Conservation (phyloP, 2,888 invertebrate genomes). For the Epinotia nisella region DNA sequence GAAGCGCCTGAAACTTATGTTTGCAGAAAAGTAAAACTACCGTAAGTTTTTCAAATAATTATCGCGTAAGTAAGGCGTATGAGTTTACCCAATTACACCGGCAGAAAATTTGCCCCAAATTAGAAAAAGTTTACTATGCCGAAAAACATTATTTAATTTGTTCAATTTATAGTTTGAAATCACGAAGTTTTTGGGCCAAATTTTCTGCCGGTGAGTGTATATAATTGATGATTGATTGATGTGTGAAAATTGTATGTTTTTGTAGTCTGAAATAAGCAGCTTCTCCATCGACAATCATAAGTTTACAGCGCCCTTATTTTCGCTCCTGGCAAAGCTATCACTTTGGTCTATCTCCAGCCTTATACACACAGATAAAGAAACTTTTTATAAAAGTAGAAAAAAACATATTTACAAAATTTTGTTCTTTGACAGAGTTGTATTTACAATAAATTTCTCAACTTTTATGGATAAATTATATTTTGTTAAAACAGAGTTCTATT, state of each 20-base stretch:
- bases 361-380: slow-evolving; percentile 67
- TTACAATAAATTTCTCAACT: slow-evolving; percentile 49
- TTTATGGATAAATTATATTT: slow-evolving; percentile 58
- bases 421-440: slow-evolving; percentile 43
- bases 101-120: too few relatives aligned
- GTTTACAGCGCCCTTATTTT: slow-evolving; percentile 32
- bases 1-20: slow-evolving; percentile 18
- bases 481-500: slow-evolving; percentile 68
- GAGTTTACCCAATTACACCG: too few relatives aligned
- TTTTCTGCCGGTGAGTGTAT: too few relatives aligned
- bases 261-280: background rate
- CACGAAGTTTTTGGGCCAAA: too few relatives aligned
- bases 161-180: too few relatives aligned
- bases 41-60: background rate
- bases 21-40: background rate
- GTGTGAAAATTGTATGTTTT: too few relatives aligned
- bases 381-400: slow-evolving; percentile 53
- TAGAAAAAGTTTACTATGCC: too few relatives aligned
- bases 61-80: too few relatives aligned
- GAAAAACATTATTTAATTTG: too few relatives aligned
- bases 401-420: slow-evolving; percentile 46
- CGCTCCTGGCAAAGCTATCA: slow-evolving; percentile 76
- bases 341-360: slow-evolving; percentile 89
- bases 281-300: slow-evolving; percentile 14
- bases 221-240: too few relatives aligned